Percentiles rank a stretch among this genome's conserved stretches.
Evolutionary conservation across 2,888 invertebrate species (phyloP).

Genomic region (Drosophila monieri): DNA sequence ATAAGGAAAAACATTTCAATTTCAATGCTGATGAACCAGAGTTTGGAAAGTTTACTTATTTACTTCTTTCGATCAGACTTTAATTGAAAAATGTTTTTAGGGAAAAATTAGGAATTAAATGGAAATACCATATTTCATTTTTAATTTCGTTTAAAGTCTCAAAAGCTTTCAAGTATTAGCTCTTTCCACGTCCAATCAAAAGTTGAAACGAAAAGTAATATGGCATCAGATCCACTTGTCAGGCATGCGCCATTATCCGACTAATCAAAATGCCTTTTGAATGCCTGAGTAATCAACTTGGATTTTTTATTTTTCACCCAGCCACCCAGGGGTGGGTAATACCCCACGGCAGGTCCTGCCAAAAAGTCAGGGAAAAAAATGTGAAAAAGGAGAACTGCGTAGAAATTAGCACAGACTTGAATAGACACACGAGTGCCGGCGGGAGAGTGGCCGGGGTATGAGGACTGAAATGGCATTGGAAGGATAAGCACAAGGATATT

Average conservation of each 20-base stretch:
- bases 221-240: conserved; percentile 48
- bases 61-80: conserved; percentile 47
- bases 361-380: conserved; percentile 22
- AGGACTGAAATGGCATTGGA: conserved; percentile 12
- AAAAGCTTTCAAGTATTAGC: conserved; percentile 18
- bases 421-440: conserved; percentile 65
- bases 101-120: too few species aligned
- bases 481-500: conserved; percentile 22
- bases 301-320: conserved; percentile 49
- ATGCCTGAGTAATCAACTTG: conserved; percentile 73
- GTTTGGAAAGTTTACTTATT: conserved; percentile 44
- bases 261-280: conserved; percentile 80
- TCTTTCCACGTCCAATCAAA: conserved; percentile 35
- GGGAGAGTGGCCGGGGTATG: too few species aligned
- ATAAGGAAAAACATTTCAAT: conserved; percentile 53
- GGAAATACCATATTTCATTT: too few species aligned
- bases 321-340: too few species aligned
- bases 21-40: conserved; percentile 69
- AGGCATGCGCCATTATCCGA: conserved; percentile 65
- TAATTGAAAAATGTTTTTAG: too few species aligned
- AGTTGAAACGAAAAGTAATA: conserved; percentile 51
- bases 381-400: conserved; percentile 54
- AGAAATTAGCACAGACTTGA: conserved; percentile 77
- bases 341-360: not conserved
- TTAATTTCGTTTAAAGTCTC: not conserved